These are phyloP conservation scores for Zaprionus taronus DNA, from an alignment of 1,140 invertebrate species.

Conservation along the genomic window DNA sequence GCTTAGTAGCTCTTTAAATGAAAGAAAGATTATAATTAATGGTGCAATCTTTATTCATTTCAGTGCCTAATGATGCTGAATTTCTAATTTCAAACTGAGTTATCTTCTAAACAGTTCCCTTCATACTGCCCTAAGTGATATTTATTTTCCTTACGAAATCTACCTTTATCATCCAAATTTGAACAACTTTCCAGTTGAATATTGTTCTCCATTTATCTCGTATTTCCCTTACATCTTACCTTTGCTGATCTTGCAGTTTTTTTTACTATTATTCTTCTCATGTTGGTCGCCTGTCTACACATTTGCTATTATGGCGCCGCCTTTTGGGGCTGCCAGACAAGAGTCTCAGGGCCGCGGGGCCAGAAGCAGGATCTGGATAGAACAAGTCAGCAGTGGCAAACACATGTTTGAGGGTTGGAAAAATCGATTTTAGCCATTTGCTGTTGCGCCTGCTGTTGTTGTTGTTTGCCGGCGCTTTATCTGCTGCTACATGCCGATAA, in stretches of 20 bases:
- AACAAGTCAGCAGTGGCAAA: slow-evolving; percentile 5
- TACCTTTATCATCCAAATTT: too few species aligned
- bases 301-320: slow-evolving; percentile 12
- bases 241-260: background rate
- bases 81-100: background rate
- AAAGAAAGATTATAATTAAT: too few species aligned
- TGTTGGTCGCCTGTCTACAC: background rate
- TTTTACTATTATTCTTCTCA: background rate
- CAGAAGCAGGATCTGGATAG: slow-evolving; percentile 13
- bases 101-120: too few species aligned
- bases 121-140: too few species aligned
- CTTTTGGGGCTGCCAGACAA: slow-evolving; percentile 10
- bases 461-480: slow-evolving; percentile 51
- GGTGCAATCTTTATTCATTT: too few species aligned
- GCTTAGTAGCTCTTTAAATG: too few species aligned
- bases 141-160: background rate
- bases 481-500: slow-evolving; percentile 47
- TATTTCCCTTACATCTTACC: background rate
- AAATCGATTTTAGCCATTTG: slow-evolving; percentile 62
- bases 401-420: slow-evolving; percentile 61
- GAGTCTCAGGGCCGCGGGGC: background rate
- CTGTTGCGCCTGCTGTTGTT: slow-evolving; percentile 18
- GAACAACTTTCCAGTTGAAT: too few species aligned
- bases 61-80: too few species aligned
- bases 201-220: too few species aligned